These are phyloP conservation scores for Zaprionus capensis DNA, from an alignment of 1,140 invertebrate genomes.

Conservation along the genomic window DNA sequence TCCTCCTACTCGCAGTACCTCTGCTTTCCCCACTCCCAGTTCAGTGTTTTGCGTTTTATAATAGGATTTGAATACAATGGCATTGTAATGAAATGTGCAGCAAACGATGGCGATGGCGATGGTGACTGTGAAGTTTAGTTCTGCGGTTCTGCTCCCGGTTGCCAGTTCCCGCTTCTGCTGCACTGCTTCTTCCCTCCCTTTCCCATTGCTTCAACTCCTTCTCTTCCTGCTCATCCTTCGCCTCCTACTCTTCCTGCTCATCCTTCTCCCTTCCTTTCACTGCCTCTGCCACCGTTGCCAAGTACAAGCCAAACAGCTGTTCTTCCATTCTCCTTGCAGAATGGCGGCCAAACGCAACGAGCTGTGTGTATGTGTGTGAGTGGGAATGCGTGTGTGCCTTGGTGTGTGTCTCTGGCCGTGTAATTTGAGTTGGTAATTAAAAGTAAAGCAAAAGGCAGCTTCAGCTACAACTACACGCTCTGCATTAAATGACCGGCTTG, in stretches of 20 bases:
- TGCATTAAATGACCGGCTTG: slow-evolving; percentile 60
- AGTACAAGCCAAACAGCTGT: slow-evolving; percentile 77
- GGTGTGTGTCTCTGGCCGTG: slow-evolving; percentile 44
- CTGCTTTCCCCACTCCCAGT: slow-evolving; percentile 23
- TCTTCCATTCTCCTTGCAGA: slow-evolving; percentile 40
- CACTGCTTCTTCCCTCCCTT: neutral
- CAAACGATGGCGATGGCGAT: slow-evolving; percentile 79
- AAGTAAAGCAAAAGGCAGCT: slow-evolving; percentile 77
- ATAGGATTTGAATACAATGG: slow-evolving; percentile 82
- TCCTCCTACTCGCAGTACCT: neutral
- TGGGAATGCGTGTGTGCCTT: neutral
- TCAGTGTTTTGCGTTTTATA: slow-evolving; percentile 74
- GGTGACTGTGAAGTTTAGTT: slow-evolving; percentile 68
- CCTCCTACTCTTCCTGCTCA: neutral
- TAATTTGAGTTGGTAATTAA: slow-evolving; percentile 80
- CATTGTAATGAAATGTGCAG: slow-evolving; percentile 82
- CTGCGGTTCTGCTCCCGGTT: slow-evolving; percentile 57
- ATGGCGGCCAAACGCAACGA: slow-evolving; percentile 32
- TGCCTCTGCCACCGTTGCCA: slow-evolving; percentile 41
- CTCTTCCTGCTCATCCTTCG: neutral
- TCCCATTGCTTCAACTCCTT: neutral
- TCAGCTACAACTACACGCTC: slow-evolving; percentile 29
- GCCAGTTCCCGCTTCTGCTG: neutral
- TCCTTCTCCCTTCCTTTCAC: neutral
- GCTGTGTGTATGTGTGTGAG: neutral